Conservation (phyloP, 1,140 invertebrate species). For the Charaxes varanes region DNA sequence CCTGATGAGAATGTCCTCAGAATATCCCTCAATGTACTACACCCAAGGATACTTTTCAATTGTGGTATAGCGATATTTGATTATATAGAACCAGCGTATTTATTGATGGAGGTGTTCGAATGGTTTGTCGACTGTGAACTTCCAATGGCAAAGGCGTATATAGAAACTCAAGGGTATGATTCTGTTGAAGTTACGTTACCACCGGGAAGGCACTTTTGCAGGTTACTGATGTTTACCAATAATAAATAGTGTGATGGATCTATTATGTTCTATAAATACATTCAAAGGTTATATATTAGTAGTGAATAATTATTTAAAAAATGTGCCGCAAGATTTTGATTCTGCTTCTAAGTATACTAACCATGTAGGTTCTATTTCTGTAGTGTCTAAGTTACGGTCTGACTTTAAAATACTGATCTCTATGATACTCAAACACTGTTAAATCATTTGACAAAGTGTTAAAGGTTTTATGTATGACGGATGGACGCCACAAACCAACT, state of each 20-base stretch:
- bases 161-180: conserved; percentile 43
- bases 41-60: conserved; percentile 48
- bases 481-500: too few relatives aligned
- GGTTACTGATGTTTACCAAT: conserved; percentile 26
- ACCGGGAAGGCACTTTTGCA: conserved; percentile 59
- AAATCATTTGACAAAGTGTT: too few relatives aligned
- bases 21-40: conserved; percentile 39
- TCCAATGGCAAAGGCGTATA: conserved; percentile 34
- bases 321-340: too few relatives aligned
- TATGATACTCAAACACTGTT: too few relatives aligned
- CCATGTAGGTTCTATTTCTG: too few relatives aligned
- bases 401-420: too few relatives aligned
- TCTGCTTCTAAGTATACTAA: too few relatives aligned
- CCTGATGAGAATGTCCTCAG: conserved; percentile 37
- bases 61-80: conserved; percentile 34
- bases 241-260: neutral
- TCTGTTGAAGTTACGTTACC: conserved; percentile 38
- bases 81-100: conserved; percentile 43
- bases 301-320: too few relatives aligned
- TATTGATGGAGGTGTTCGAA: conserved; percentile 49
- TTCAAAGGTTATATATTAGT: too few relatives aligned
- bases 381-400: too few relatives aligned
- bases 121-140: conserved; percentile 48
- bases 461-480: too few relatives aligned
- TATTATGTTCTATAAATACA: neutral